These are phyloP conservation scores for Macrotrachela quadricornifera DNA, from an alignment of 1,140 invertebrate species.

Conservation along the genomic window DNA sequence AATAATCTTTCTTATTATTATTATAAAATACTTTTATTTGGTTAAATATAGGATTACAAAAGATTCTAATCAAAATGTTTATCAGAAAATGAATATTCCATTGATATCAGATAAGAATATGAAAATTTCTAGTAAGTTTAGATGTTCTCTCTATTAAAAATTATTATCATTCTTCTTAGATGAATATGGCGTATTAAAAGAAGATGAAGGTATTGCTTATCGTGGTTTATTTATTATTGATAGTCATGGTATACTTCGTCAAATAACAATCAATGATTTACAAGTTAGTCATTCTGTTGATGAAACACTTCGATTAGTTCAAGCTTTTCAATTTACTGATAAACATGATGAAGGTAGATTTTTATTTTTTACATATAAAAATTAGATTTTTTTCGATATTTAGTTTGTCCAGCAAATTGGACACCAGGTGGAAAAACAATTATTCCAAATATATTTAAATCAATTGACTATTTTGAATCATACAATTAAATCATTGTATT, in stretches of 20 bases:
- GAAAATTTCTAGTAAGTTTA: constrained; percentile 65
- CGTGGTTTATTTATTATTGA: constrained; percentile 94
- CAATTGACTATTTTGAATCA: too few species aligned
- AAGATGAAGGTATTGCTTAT: constrained; percentile 76
- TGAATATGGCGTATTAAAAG: constrained; percentile 39
- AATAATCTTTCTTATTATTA: too few species aligned
- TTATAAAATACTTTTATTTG: too few species aligned
- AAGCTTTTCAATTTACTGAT: constrained; percentile 44
- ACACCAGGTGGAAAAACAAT: constrained; percentile 80
- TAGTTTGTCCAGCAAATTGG: constrained; percentile 88
- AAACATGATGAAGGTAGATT: constrained; percentile 35
- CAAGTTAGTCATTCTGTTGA: constrained; percentile 66
- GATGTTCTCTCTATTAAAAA: constrained; percentile 53
- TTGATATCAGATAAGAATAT: constrained; percentile 74
- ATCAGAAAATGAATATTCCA: constrained; percentile 86
- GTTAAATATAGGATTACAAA: constrained; percentile 48
- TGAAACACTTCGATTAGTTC: constrained; percentile 41
- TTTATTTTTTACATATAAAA: constrained; percentile 11
- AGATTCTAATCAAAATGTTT: constrained; percentile 74
- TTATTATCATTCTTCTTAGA: not conserved
- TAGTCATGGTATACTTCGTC: constrained; percentile 63
- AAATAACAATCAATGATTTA: constrained; percentile 91
- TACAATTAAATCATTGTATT: too few species aligned
- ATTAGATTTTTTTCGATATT: constrained; percentile 19
- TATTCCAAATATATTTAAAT: too few species aligned